A percentile compares a stretch with the other conserved stretches of the same genome.
phyloP scores from a whole-genome alignment of 2,113 vertebrate genomes.

The Amphilophus citrinellus region DNA sequence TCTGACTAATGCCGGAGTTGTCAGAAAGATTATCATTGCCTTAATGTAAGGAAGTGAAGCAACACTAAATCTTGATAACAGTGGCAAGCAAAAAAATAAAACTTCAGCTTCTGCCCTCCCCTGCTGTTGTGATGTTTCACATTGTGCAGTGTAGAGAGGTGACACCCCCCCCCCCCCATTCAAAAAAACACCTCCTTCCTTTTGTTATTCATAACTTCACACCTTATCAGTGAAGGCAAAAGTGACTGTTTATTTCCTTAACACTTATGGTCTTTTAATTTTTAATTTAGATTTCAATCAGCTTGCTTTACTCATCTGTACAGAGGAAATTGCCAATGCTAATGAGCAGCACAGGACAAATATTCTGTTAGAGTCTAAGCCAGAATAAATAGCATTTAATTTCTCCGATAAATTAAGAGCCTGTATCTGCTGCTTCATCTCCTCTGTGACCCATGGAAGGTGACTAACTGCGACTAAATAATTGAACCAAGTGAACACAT shows the following conservation, averaged over 20 bases:
- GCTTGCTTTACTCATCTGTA: constrained; percentile 59
- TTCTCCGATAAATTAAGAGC: constrained; percentile 64
- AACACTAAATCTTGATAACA: constrained; percentile 51
- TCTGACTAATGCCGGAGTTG: constrained; percentile 57
- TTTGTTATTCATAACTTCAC: background rate
- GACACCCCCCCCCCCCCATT: background rate
- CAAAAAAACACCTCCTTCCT: background rate
- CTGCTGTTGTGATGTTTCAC: constrained; percentile 16
- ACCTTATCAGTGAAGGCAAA: constrained; percentile 42
- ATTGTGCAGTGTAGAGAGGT: background rate
- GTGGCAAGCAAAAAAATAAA: constrained; percentile 55
- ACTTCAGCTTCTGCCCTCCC: background rate
- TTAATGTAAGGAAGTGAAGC: constrained; percentile 61
- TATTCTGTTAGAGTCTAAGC: constrained; percentile 55
- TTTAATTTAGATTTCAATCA: constrained; percentile 75
- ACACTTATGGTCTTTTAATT: constrained; percentile 60
- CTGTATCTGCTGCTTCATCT: constrained; percentile 44
- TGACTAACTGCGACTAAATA: background rate
- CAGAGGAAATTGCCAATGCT: constrained; percentile 67
- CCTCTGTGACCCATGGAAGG: constrained; percentile 11
- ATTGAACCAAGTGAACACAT: background rate
- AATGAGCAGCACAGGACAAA: constrained; percentile 71
- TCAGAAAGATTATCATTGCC: constrained; percentile 62
- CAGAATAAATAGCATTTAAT: constrained; percentile 76
- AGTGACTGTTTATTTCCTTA: constrained; percentile 43